Evolutionary conservation across 2,888 invertebrate genomes (phyloP), one percentile per base, ranked within the genome.

Genomic region (Adelognathus sp.): DNA sequence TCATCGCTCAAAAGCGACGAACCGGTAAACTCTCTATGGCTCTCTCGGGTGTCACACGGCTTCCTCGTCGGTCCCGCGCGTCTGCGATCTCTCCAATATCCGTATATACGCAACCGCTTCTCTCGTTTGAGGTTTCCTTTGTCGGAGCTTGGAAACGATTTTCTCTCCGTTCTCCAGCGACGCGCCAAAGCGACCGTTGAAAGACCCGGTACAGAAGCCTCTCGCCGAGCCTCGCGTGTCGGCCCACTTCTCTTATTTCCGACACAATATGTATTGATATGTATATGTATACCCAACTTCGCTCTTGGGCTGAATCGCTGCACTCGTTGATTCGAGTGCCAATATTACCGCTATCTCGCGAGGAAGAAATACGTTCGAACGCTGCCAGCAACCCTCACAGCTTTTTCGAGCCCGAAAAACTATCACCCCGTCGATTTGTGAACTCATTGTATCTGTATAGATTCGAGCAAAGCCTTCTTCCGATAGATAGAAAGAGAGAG

Each of bases 81-180:
- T 18, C 58, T 14, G 3, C 67, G 18, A 64, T 39, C 72, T 69
- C 63, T 58, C 61, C 79, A 66, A 76, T 79, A 66, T 74, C 67
- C 73, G 61, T 69, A n/a, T n/a, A n/a, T n/a, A 64, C 21, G 31
- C 58, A 9, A 54, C 66, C 76, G 21, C 66, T 36, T 46, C 64
- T 41, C 73, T 71, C 73, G 70, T 69, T 80, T 60, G 74, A 72
- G 74, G 64, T 77, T 79, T 69, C 74, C 77, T 81, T 74, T 81
- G 79, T 77, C 67, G n/a, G 33, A 11, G 44, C 66, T 63, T 27
- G 33, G 41, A 70, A 81, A 73, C 56, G 73, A 79, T 81, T 76
- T 73, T 63, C 61, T n/a, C n/a, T 21, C 21, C 21, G 50, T 50
- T n/a, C 24, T 18, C 50, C n/a, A n/a, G n/a, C n/a, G n/a, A n/a